Base-by-base conservation (phyloP, 2,888 invertebrate species). In the Scaptomyza polygonia region DNA sequence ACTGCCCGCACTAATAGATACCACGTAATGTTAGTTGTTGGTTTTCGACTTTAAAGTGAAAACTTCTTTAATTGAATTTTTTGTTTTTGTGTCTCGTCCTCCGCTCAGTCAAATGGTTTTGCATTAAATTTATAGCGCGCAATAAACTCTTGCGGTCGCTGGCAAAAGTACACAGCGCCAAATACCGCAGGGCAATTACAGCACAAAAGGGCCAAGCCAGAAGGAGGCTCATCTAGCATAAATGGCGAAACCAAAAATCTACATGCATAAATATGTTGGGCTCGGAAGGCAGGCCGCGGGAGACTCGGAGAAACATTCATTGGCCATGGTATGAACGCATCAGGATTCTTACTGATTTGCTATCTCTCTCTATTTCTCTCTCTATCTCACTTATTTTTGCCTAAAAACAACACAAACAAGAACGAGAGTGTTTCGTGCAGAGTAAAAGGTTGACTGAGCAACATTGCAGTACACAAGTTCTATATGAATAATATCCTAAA, bases 401-500 rank as follows among this genome's bases (percentile, higher is more conserved):
- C 57, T 70, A 56, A 58, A 71, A 12, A 39, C 39, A 39, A 36
- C 39, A 39, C 16, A 39, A 39, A 14, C 2, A 53, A 44, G 9
- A 48, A 16, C 53, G 34, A 29, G 8, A 3, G 16, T 8, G 16
- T 4, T 30, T 4, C 1, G 8, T n/a, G n/a, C n/a, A 8, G 4
- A 11, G 32, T 4, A 14, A 12, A 14, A 6, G 32, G n/a, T n/a
- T 34, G n/a, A 29, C 29, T 14, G 48, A 48, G 36, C 57, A 56
- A 56, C 53, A 77, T 49, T 54, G 70, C 66, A 59, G 66, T 67
- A 72, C 69, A 83, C 54, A 87, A 85, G 76, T 82, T 88, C 86
- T 89, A 88, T 89, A 86, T 86, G 89, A 88, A 88, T 86, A 84
- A 88, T 86, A 86, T 85, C 88, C 86, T 82, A 45, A 69, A 75